Evolutionary conservation across 1,140 invertebrate genomes (phyloP).

Genomic region (Aculops lycopersici): DNA sequence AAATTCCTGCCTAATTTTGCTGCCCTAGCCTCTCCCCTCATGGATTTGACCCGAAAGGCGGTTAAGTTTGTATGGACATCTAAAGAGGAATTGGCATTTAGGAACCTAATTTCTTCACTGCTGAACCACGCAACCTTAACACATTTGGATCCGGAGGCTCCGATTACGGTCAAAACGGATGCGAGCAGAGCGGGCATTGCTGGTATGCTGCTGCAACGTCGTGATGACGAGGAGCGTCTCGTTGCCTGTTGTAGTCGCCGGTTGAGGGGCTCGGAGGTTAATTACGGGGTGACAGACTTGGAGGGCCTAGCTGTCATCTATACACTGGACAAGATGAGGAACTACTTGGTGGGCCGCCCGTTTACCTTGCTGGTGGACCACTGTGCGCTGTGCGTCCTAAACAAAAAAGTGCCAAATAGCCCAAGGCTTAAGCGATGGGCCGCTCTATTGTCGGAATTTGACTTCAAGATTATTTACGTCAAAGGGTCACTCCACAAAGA

Average conservation of each 20-base stretch:
- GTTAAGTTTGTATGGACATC: slow-evolving; percentile 13
- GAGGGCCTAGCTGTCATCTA: slow-evolving; percentile 20
- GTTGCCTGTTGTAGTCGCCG: background rate
- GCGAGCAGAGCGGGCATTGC: background rate
- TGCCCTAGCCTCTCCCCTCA: background rate
- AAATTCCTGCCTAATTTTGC: slow-evolving; percentile 1
- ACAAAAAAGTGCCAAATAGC: background rate
- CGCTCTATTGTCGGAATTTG: slow-evolving; percentile 1
- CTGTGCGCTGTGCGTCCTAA: slow-evolving; percentile 14
- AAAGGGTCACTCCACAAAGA: slow-evolving; percentile 4
- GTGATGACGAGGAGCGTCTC: background rate
- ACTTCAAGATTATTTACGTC: slow-evolving; percentile 6
- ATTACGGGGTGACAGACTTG: slow-evolving; percentile 21
- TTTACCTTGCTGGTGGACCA: slow-evolving; percentile 19
- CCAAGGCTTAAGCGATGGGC: slow-evolving; percentile 3
- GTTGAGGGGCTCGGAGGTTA: slow-evolving; percentile 13
- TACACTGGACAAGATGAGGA: slow-evolving; percentile 19
- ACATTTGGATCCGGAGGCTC: background rate
- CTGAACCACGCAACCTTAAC: background rate
- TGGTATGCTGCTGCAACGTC: background rate
- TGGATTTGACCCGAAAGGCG: slow-evolving; percentile 12
- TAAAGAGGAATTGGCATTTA: slow-evolving; percentile 11
- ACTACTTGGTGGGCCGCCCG: slow-evolving; percentile 18
- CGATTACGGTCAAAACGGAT: background rate
- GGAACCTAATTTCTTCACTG: background rate